Evolutionary conservation across 2,113 vertebrate genomes (phyloP), one percentile per base, ranked within the genome.

Genomic region (Cynocephalus volans): DNA sequence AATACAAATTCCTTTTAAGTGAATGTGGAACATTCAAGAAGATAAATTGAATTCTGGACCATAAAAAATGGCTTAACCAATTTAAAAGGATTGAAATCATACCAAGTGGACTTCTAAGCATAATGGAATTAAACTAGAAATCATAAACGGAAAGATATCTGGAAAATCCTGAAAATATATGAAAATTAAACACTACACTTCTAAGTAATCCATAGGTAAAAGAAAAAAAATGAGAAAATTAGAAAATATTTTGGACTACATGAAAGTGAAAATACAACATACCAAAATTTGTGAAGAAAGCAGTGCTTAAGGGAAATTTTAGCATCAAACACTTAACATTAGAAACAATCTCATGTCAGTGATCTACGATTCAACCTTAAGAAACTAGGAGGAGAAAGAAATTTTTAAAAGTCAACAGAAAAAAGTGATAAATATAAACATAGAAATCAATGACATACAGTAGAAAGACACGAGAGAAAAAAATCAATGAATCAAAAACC

Each of bases 101-200:
- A 64, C 12, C 56, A 87, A 93, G 28, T 70, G 85, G 93, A 88
- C 50, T n/a, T 88, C 17, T 62, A 92, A 50, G 52, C 14, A 82
- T 13, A 79, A 60, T 65, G 62, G 48, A 82, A 82, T 70, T 41
- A 87, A 97, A 87, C 2, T 54, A 62, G 80, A 77, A 91, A 94
- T 64, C 14, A 94, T 33, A 28, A 90, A 31, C 45, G 86, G 14
- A 90, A 69, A 75, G 13, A 50, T n/a, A 86, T 41, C 41, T 69
- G 31, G 24, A 65, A 90, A 90, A 75, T 69, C 86, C 28, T 95
- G 75, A 76, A 93, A 81, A 79, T 64, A 83, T 12, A 65, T 97
- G 9, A 45, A 90, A 69, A 67, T 65, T 90, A 90, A 90, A 90
- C 5, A 69, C 24, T 28, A 64, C 4, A 87, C 23, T 91, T 87